Evolutionary conservation across 2,113 vertebrate species (phyloP).

Genomic region (Ancistrus triradiatus): DNA sequence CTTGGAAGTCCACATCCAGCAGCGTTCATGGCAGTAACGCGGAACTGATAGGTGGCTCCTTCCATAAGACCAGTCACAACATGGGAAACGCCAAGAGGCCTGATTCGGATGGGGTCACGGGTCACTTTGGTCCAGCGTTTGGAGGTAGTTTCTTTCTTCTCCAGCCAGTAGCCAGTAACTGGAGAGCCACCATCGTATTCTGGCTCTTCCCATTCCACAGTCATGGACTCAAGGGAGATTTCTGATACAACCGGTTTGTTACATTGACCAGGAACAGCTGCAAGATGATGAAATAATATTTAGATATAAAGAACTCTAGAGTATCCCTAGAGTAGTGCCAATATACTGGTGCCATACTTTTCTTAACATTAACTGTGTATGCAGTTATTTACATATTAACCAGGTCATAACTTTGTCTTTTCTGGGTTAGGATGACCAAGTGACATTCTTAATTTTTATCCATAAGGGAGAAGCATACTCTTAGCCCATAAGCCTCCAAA

Average conservation of each 20-base stretch:
- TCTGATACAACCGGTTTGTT: slow-evolving; percentile 93
- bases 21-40: slow-evolving; percentile 87
- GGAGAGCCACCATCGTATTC: slow-evolving; percentile 95
- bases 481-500: no score
- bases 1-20: slow-evolving; percentile 91
- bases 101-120: slow-evolving; percentile 85
- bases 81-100: slow-evolving; percentile 86
- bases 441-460: no score
- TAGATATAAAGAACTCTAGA: not conserved
- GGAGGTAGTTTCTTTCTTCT: slow-evolving; percentile 88
- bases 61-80: slow-evolving; percentile 85
- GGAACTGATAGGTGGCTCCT: slow-evolving; percentile 89
- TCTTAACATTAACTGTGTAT: no score
- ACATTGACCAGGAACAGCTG: slow-evolving; percentile 92
- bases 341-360: no score
- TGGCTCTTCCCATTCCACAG: slow-evolving; percentile 95
- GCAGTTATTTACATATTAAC: no score
- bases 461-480: no score
- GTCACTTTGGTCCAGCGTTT: slow-evolving; percentile 92
- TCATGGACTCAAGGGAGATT: slow-evolving; percentile 86
- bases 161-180: slow-evolving; percentile 88
- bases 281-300: not conserved
- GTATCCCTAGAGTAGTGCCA: no score
- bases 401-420: no score
- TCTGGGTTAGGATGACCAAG: no score